Evolutionary conservation across 2,797 vertebrate species (phyloP).

Genomic region (Clarias fuscus): DNA sequence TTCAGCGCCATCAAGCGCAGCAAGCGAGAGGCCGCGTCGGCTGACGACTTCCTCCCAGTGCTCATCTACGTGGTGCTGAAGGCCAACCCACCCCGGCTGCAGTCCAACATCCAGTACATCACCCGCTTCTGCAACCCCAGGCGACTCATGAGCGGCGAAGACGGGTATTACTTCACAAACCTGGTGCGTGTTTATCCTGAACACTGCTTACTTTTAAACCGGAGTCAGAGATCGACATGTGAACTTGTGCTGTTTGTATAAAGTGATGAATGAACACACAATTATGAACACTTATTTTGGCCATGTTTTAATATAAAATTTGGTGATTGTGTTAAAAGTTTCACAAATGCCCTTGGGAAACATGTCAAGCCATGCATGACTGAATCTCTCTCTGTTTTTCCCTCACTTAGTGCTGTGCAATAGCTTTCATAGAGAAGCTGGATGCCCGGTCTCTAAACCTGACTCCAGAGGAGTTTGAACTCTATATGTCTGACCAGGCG

Average conservation of each 20-base stretch:
- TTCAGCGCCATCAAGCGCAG: conserved; percentile 91
- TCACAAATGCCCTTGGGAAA: not conserved
- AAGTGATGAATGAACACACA: not conserved
- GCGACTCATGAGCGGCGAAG: conserved; percentile 93
- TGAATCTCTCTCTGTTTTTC: not conserved
- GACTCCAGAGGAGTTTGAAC: conserved; percentile 91
- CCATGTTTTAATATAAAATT: not conserved
- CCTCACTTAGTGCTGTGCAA: conserved; percentile 85
- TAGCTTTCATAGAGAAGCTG: conserved; percentile 97
- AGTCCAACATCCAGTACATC: conserved; percentile 99
- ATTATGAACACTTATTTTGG: not conserved
- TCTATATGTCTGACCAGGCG: conserved; percentile 90
- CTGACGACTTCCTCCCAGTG: conserved; percentile 92
- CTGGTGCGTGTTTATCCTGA: conserved; percentile 68
- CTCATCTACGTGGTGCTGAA: conserved; percentile 95
- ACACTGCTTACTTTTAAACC: not conserved
- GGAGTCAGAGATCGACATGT: not conserved
- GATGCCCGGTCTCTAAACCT: conserved; percentile 93
- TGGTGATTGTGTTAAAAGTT: not conserved
- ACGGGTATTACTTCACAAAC: conserved; percentile 97
- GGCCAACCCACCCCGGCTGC: conserved; percentile 91
- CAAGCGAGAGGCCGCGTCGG: conserved; percentile 89
- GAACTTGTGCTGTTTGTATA: not conserved
- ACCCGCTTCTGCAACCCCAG: conserved; percentile 95
- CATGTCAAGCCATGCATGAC: not conserved